Evolutionary conservation across 2,888 invertebrate genomes (phyloP), one percentile per base, ranked within the genome.

Genomic region (Parthenolecanium corni): DNA sequence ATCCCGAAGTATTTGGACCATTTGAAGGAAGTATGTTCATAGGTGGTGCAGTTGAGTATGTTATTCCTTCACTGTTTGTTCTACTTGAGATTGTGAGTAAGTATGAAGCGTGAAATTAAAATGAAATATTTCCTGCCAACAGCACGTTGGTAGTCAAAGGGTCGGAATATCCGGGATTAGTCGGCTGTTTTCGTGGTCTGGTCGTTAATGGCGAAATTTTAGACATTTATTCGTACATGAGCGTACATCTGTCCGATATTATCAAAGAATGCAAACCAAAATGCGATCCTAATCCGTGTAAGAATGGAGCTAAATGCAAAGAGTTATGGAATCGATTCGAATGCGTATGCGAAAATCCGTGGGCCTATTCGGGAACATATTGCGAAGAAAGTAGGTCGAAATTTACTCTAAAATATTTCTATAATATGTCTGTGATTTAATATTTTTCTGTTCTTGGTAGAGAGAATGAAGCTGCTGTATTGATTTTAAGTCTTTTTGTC

Each of bases 21-120:
- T 92, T 92, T 71, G 91, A 91, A 74, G 91, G 91, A 0, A 89
- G 90, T 63, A 90, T 90, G 87, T 92, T 90, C 70, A 90, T 93
- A 69, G 92, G 91, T 24, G 93, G 92, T 58, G 91, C 90, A 65
- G 91, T 91, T 54, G 86, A 84, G 91, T 91, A 78, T 82, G 85
- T 82, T 42, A 24, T 53, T 21, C 14, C 3, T 21, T 49, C 21
- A 21, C 31, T 9, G 4, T 31, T 31, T 9, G 9, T 31, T 31
- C 4, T 31, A 31, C 9, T n/a, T n/a, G n/a, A 31, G 31, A 31
- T 6, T 9, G 31, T 31, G 9, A 4, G 5, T 31, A 9, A 9
- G 31, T 31, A 31, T 31, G 5, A 31, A 6, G 31, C 31, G 31
- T 31, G 31, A 4, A 31, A 44, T n/a, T 44, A 18, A 44, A 16